These are phyloP conservation scores for Carassius gibelio DNA, from an alignment of 2,113 vertebrate genomes.

Conservation along the genomic window DNA sequence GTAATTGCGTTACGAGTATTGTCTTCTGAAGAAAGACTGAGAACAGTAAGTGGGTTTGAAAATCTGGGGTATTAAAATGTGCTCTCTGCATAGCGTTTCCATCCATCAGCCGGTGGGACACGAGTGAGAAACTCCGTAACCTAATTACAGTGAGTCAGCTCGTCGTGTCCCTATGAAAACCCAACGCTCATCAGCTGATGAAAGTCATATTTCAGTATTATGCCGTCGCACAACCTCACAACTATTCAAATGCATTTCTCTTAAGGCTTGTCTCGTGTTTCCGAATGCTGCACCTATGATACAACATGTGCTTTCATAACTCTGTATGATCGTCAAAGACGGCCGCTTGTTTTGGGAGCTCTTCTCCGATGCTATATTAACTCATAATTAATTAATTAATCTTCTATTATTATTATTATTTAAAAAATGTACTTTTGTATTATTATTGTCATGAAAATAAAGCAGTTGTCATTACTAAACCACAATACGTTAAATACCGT, in stretches of 20 bases:
- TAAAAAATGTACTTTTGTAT: too few species aligned
- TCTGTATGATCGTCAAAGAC: conserved; percentile 18
- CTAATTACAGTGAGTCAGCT: conserved; percentile 37
- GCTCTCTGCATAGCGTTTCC: conserved; percentile 37
- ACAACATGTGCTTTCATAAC: conserved; percentile 8
- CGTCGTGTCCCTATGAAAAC: conserved; percentile 34
- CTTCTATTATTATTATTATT: too few species aligned
- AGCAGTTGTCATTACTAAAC: background rate
- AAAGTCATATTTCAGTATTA: conserved; percentile 43
- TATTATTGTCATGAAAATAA: background rate
- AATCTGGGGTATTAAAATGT: conserved; percentile 45
- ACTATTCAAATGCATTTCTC: conserved; percentile 32
- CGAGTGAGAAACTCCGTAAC: conserved; percentile 27
- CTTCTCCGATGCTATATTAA: background rate
- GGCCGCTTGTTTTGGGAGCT: background rate
- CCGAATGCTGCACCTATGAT: background rate
- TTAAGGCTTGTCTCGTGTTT: conserved; percentile 30
- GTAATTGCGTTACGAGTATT: conserved; percentile 46
- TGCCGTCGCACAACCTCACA: conserved; percentile 17
- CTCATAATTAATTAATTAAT: background rate
- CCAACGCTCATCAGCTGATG: conserved; percentile 28
- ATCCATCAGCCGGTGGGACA: conserved; percentile 38
- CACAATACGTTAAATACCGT: background rate
- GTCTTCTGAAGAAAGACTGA: conserved; percentile 47
- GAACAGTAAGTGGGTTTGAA: conserved; percentile 43